Base-by-base conservation (phyloP, 2,888 invertebrate species). In the Drosophila flavopinicola region DNA sequence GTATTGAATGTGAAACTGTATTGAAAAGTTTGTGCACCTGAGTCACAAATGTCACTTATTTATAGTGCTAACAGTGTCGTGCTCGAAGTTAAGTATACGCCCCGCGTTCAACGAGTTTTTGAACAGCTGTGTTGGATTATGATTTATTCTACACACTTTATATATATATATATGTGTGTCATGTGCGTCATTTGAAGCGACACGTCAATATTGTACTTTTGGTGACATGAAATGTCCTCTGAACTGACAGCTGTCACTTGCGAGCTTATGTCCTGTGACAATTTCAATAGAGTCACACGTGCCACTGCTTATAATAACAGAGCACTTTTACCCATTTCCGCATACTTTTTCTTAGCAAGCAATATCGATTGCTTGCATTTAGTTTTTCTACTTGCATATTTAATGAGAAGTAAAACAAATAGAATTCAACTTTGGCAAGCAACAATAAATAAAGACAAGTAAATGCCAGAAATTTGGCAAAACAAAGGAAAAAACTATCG, bases 171-270 rank as follows among this genome's bases (percentile, higher is more conserved):
- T n/a, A n/a, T n/a, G n/a, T n/a, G n/a, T n/a, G 33, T 23, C 48
- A 29, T 20, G 52, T 66, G 66, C 66, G 67, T 66, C 66, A 66
- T 42, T 60, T 27, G 17, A 37, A 13, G 45, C 13, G 15, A 45
- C 32, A 45, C 65, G 48, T 65, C 54, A 49, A 35, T 54, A n/a
- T 44, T 17, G 53, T 41, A 29, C 6, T 24, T 32, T 30, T 51
- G 25, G 47, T 57, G 64, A 59, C 59, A 64, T 37, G 41, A 68
- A 65, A 67, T 78, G 64, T 78, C 72, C 76, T 15, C 45, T 65
- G 24, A 45, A 66, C 38, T 63, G 80, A 74, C 85, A 80, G 58
- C 78, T 77, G 80, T 73, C 76, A 80, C 41, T 58, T 7, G 20
- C 33, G 25, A 27, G 15, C 23, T 27, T 17, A 51, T 52, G 48